Conservation (phyloP, 2,113 vertebrate genomes). For the Ammodytes marinus region DNA sequence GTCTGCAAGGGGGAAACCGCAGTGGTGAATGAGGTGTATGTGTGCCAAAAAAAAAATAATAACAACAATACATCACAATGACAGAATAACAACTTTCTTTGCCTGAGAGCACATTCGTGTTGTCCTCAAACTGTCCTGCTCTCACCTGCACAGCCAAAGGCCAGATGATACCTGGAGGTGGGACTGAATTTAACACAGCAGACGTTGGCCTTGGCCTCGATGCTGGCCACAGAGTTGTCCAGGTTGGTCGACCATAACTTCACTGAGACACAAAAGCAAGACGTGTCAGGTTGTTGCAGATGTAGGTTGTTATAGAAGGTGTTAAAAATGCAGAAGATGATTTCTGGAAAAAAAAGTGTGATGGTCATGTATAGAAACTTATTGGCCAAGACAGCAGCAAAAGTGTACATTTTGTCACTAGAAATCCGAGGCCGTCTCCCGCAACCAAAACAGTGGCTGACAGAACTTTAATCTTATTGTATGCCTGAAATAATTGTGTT, state of each 20-base stretch:
- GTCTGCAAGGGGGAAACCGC: slow-evolving; percentile 3
- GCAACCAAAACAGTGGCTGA: no score
- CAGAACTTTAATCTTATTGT: no score
- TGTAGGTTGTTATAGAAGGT: no score
- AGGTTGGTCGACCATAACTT: slow-evolving; percentile 99
- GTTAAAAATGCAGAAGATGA: no score
- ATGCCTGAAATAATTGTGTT: no score
- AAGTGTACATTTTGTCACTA: no score
- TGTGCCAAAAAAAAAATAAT: neutral
- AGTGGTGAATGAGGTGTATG: slow-evolving; percentile 5
- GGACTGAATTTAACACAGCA: slow-evolving; percentile 99
- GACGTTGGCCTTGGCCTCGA: slow-evolving; percentile 98
- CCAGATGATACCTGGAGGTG: slow-evolving; percentile 96
- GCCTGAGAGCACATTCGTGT: neutral
- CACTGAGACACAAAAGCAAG: slow-evolving; percentile 83
- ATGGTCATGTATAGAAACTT: no score
- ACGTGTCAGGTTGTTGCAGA: neutral
- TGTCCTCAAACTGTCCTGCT: neutral
- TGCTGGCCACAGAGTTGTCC: slow-evolving; percentile 98
- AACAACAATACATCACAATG: slow-evolving; percentile 11
- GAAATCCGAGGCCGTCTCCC: no score
- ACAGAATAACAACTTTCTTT: neutral
- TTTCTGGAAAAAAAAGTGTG: no score
- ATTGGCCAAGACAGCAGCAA: no score
- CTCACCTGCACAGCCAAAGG: slow-evolving; percentile 98